Evolutionary conservation across 2,888 invertebrate species (phyloP).

Genomic region (Theretra japonica): DNA sequence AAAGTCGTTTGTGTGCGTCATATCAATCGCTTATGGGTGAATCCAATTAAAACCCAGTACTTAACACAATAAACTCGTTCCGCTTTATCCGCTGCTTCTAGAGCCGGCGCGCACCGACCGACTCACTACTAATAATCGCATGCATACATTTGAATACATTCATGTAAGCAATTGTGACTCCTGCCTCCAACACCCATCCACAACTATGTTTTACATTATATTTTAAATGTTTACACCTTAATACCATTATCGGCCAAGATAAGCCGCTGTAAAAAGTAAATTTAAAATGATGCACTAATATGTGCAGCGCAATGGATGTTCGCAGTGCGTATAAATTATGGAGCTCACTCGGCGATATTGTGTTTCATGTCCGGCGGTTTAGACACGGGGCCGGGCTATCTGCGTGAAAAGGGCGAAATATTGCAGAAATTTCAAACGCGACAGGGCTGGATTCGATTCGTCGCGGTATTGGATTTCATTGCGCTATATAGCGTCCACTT

Average conservation of each 20-base stretch:
- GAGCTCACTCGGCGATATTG: constrained; percentile 78
- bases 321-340: constrained; percentile 78
- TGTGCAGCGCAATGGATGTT: constrained; percentile 59
- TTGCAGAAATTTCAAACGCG: constrained; percentile 83
- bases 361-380: constrained; percentile 82
- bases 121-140: constrained; percentile 55
- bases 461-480: constrained; percentile 83
- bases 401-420: constrained; percentile 84
- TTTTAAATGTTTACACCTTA: constrained; percentile 19
- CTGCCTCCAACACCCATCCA: constrained; percentile 46
- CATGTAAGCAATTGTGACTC: constrained; percentile 64
- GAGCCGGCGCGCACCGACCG: constrained; percentile 48
- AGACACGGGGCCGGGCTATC: constrained; percentile 80
- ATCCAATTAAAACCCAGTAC: constrained; percentile 66
- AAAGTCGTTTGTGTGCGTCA: constrained; percentile 54
- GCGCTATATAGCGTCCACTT: constrained; percentile 70
- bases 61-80: constrained; percentile 65
- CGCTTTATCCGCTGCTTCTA: constrained; percentile 44
- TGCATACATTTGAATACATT: constrained; percentile 74
- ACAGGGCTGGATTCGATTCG: constrained; percentile 84
- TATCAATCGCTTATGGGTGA: constrained; percentile 52
- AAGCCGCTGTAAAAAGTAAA: constrained; percentile 43
- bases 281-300: constrained; percentile 70
- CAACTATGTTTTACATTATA: constrained; percentile 25
- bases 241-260: not conserved